Percentiles rank a stretch among this genome's conserved stretches.
Evolutionary conservation across 2,888 invertebrate species (phyloP).

Genomic region (Trypoxylon attenuatum): DNA sequence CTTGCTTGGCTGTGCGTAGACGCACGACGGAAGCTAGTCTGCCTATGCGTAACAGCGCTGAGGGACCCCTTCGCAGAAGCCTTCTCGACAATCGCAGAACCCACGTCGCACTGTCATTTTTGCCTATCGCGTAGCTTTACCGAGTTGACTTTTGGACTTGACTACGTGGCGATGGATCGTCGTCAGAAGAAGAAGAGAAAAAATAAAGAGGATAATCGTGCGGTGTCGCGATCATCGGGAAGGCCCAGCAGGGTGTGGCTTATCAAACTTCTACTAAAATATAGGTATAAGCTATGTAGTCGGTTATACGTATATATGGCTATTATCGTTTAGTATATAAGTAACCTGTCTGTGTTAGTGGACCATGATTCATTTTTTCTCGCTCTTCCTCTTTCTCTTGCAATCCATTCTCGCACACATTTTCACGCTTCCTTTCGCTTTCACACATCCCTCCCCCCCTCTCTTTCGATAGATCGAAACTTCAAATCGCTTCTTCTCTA

Average conservation of each 20-base stretch:
- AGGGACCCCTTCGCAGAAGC: constrained; percentile 40
- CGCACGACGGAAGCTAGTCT: constrained; percentile 62
- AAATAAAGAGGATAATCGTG: background rate
- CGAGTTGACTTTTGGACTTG: too few species aligned
- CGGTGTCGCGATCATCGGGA: constrained; percentile 39
- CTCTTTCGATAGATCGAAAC: too few species aligned
- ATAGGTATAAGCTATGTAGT: constrained; percentile 69
- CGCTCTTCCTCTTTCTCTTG: constrained; percentile 5
- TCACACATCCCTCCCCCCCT: too few species aligned
- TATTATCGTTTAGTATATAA: constrained; percentile 67
- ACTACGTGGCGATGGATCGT: too few species aligned
- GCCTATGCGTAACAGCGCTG: constrained; percentile 57
- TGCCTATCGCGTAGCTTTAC: too few species aligned
- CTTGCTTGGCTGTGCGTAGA: too few species aligned
- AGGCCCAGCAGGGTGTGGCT: constrained; percentile 50
- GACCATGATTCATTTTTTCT: constrained; percentile 57
- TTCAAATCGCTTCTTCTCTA: too few species aligned
- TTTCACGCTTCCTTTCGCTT: too few species aligned
- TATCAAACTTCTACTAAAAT: constrained; percentile 72
- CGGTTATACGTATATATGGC: constrained; percentile 69
- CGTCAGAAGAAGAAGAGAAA: too few species aligned
- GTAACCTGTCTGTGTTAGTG: constrained; percentile 65
- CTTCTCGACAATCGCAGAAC: constrained; percentile 43
- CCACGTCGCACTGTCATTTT: constrained; percentile 6
- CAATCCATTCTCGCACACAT: too few species aligned